Base-by-base conservation (phyloP, 2,888 invertebrate genomes). In the Mycalesis mineus region DNA sequence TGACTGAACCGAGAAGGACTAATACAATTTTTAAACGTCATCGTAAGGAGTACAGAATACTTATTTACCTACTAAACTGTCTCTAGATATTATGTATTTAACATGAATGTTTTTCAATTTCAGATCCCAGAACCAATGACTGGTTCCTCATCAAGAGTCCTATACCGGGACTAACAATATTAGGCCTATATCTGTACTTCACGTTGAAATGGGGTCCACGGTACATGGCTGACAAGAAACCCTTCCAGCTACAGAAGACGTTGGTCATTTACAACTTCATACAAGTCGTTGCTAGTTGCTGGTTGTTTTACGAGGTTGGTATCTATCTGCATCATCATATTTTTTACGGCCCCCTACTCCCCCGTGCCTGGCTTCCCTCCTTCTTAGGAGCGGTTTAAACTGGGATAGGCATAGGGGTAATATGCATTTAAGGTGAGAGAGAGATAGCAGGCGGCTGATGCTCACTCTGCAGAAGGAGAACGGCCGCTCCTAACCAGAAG, bases 201-300 rank as follows among this genome's bases (percentile, higher is more conserved):
- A 93, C 95, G 0, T 71, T 93, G 11, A 93, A 91, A 66, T 94
- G 95, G 91, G 97, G 98, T 0, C 98, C 98, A 0, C 91, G 91
- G 60, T 93, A 94, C 69, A 98, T 98, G 98, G 92, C 93, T 66
- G 92, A 96, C 77, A 91, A 96, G 68, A 94, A 96, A 75, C 96
- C 98, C 0, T 95, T 94, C 75, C 93, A 96, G 68, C 79, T 98
- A 33, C 93, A 95, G 71, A 93, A 93, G 67, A 91, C 94, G 0
- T 86, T 98, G 69, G 91, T 98, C 48, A 79, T 95, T 5, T 98
- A 98, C 85, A 98, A 98, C 83, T 94, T 96, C 64, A 72, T 96
- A 37, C 98, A 98, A 92, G 97, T 98, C 9, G 60, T 94, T 9
- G 91, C 96, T 57, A 97, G 97, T 74, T 83, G 92, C 31, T 97